phyloP scores from a whole-genome alignment of 2,797 vertebrate species.

The Arrhamphus sclerolepis region DNA sequence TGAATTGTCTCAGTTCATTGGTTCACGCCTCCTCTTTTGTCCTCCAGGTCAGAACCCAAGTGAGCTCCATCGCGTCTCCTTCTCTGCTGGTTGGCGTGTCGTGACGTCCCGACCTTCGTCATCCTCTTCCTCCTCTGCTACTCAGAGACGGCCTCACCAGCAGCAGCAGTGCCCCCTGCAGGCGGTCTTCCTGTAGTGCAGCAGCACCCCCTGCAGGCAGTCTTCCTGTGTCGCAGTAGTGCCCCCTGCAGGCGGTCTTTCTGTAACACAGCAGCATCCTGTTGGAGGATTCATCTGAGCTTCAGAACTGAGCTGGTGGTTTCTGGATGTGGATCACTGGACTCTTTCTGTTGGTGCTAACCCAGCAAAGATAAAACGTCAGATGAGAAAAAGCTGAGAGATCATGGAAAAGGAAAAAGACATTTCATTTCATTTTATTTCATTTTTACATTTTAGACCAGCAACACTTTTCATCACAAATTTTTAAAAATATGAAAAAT shows the following conservation, averaged over 20 bases:
- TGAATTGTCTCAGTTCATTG: not conserved
- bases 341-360: too few species aligned
- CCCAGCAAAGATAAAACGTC: too few species aligned
- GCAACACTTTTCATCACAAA: too few species aligned
- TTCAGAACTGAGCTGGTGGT: constrained; percentile 13
- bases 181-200: constrained; percentile 48
- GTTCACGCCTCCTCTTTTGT: not conserved
- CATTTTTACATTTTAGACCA: too few species aligned
- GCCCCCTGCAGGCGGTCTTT: constrained; percentile 50
- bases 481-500: too few species aligned
- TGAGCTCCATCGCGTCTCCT: constrained; percentile 56
- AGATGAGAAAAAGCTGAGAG: too few species aligned
- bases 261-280: constrained; percentile 41
- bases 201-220: too few species aligned
- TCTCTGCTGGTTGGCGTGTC: constrained; percentile 69
- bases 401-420: too few species aligned
- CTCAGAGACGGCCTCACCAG: constrained; percentile 11
- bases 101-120: constrained; percentile 68
- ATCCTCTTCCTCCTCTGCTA: constrained; percentile 18
- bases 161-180: constrained; percentile 45
- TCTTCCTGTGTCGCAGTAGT: constrained; percentile 4
- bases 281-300: constrained; percentile 13
- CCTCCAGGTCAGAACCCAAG: constrained; percentile 79
- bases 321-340: constrained; percentile 6
- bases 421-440: too few species aligned